Evolutionary conservation across 2,888 invertebrate species (phyloP).

Genomic region (Selenia dentaria): DNA sequence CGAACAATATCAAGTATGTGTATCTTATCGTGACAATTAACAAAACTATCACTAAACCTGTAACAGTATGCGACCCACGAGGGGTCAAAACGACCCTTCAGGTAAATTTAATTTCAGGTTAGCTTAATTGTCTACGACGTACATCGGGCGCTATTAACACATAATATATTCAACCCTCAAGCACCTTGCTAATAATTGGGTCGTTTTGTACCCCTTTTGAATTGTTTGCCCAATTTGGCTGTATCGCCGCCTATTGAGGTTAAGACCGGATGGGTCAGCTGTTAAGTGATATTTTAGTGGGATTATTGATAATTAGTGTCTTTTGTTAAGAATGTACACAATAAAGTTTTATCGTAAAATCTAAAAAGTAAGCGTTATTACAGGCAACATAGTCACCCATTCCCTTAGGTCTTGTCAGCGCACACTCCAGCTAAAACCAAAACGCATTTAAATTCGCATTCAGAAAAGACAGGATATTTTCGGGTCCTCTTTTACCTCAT

Average conservation of each 20-base stretch:
- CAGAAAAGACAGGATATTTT: too few species aligned
- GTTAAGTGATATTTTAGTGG: constrained; percentile 54
- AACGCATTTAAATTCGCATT: too few species aligned
- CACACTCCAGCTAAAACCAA: too few species aligned
- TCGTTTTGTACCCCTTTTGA: constrained; percentile 57
- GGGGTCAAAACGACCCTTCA: constrained; percentile 57
- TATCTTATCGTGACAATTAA: constrained; percentile 4
- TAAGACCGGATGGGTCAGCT: constrained; percentile 54
- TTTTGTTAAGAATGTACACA: neutral
- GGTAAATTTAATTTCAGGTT: constrained; percentile 79
- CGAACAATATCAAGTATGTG: too few species aligned
- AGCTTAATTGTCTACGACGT: constrained; percentile 69
- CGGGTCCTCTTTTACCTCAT: too few species aligned
- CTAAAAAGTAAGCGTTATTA: too few species aligned
- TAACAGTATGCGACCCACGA: constrained; percentile 26
- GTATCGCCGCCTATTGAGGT: constrained; percentile 60
- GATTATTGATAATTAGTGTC: constrained; percentile 35
- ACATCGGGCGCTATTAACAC: constrained; percentile 76
- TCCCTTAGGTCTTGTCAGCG: too few species aligned
- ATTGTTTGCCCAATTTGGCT: constrained; percentile 68
- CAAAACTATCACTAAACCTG: constrained; percentile 10
- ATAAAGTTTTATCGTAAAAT: too few species aligned
- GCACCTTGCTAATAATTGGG: constrained; percentile 82
- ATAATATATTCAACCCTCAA: constrained; percentile 79
- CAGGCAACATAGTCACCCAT: too few species aligned